Percentiles rank a stretch among this genome's conserved stretches.
Conservation (phyloP, 2,797 vertebrate species). For the Dipus sagitta region DNA sequence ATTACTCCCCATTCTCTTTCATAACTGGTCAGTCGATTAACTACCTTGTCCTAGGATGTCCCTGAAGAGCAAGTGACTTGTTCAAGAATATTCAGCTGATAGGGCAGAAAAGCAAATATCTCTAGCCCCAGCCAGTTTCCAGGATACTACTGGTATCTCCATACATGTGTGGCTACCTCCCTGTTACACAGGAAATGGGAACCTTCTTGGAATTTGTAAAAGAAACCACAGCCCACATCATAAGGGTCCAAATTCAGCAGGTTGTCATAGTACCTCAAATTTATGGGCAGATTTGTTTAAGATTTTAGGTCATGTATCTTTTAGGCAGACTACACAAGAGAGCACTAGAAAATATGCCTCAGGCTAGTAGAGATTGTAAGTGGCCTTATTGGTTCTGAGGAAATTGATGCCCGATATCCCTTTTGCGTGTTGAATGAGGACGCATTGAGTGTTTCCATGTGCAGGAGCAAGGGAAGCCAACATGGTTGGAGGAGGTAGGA, state of each 20-base stretch:
- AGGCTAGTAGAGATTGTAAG: neutral
- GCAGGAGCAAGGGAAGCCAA: neutral
- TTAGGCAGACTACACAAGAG: conserved; percentile 5
- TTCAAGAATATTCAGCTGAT: neutral
- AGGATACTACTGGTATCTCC: neutral
- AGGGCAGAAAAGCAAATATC: neutral
- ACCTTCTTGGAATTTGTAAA: neutral
- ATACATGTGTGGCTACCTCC: neutral
- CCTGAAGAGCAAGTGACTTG: neutral
- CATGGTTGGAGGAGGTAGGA: neutral
- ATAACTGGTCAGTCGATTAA: neutral
- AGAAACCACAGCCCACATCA: neutral
- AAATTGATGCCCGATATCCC: neutral
- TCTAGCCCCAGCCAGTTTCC: neutral
- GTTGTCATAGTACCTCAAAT: neutral
- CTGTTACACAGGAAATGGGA: neutral
- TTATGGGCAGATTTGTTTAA: neutral
- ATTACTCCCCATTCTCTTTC: neutral
- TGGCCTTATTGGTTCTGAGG: conserved; percentile 7
- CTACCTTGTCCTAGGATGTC: neutral
- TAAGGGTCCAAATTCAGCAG: conserved; percentile 22
- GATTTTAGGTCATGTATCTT: conserved; percentile 44
- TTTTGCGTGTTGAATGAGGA: neutral
- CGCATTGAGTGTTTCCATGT: conserved; percentile 2
- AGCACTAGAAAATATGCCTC: neutral